Evolutionary conservation across 2,888 invertebrate species (phyloP).

Genomic region (Didymodactylos carnosus): DNA sequence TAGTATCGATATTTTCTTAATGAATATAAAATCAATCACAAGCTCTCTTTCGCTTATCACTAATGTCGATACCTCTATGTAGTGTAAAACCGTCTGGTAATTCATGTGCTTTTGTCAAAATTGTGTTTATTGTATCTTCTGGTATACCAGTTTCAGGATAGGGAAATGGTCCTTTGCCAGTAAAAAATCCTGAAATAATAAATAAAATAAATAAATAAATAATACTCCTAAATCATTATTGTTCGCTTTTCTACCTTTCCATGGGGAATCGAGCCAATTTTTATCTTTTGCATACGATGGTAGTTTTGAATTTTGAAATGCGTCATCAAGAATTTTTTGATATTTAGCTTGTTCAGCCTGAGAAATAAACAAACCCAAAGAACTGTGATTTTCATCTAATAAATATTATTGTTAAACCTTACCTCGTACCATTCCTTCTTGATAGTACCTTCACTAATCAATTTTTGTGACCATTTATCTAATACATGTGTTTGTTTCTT

Average conservation of each 20-base stretch:
- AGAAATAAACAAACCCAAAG: not conserved
- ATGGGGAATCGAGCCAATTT: slow-evolving; percentile 88
- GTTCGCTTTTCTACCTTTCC: slow-evolving; percentile 42
- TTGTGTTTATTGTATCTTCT: slow-evolving; percentile 62
- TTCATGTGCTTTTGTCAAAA: slow-evolving; percentile 44
- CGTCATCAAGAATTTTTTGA: slow-evolving; percentile 68
- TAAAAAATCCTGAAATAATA: slow-evolving; percentile 34
- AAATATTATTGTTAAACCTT: not conserved
- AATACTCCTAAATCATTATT: no score
- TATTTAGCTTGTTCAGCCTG: slow-evolving; percentile 70
- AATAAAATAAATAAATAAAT: not conserved
- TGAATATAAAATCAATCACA: no score
- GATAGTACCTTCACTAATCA: slow-evolving; percentile 38
- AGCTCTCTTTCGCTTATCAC: no score
- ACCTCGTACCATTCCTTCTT: slow-evolving; percentile 43
- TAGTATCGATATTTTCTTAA: no score
- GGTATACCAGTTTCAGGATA: slow-evolving; percentile 60
- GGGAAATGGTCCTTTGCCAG: slow-evolving; percentile 55
- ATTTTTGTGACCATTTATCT: slow-evolving; percentile 61
- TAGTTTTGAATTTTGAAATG: slow-evolving; percentile 57
- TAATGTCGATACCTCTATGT: no score
- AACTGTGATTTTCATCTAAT: not conserved
- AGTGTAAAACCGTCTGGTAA: slow-evolving; percentile 14
- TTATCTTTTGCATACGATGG: slow-evolving; percentile 75
- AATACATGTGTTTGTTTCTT: slow-evolving; percentile 56